Percentiles rank a stretch among this genome's conserved stretches.
Evolutionary conservation across 2,888 invertebrate species (phyloP).

Genomic region (Megalurothrips usitatus): DNA sequence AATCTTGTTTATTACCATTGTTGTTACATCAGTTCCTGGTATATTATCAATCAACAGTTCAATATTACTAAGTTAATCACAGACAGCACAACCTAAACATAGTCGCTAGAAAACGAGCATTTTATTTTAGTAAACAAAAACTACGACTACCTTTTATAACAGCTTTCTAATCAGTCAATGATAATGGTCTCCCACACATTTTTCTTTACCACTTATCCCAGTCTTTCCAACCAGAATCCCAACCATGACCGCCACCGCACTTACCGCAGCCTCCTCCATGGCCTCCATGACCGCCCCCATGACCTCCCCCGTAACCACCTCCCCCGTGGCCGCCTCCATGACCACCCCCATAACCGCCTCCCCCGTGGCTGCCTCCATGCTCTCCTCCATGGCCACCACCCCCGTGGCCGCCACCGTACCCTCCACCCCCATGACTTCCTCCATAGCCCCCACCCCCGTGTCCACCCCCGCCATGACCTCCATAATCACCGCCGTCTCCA

Average conservation of each 20-base stretch:
- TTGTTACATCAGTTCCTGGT: no score
- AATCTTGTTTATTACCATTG: no score
- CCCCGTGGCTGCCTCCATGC: not conserved
- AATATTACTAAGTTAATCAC: no score
- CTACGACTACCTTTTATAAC: not conserved
- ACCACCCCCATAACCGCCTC: not conserved
- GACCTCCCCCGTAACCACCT: not conserved
- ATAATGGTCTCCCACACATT: not conserved
- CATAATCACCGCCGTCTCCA: not conserved
- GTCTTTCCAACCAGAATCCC: conserved; percentile 18
- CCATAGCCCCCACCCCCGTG: not conserved
- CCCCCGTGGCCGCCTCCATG: not conserved
- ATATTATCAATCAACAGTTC: no score
- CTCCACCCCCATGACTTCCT: not conserved
- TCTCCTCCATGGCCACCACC: not conserved
- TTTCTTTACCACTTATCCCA: not conserved
- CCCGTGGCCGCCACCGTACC: not conserved
- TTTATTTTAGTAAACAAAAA: no score
- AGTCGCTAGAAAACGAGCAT: no score
- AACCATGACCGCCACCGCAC: not conserved
- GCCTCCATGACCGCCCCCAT: not conserved
- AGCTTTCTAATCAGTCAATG: not conserved
- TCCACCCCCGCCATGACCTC: not conserved
- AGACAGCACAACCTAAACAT: no score
- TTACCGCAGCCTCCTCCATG: not conserved